Percentiles rank a stretch among this genome's conserved stretches.
Conservation (phyloP, 2,797 vertebrate species). For the Xenentodon cancila region DNA sequence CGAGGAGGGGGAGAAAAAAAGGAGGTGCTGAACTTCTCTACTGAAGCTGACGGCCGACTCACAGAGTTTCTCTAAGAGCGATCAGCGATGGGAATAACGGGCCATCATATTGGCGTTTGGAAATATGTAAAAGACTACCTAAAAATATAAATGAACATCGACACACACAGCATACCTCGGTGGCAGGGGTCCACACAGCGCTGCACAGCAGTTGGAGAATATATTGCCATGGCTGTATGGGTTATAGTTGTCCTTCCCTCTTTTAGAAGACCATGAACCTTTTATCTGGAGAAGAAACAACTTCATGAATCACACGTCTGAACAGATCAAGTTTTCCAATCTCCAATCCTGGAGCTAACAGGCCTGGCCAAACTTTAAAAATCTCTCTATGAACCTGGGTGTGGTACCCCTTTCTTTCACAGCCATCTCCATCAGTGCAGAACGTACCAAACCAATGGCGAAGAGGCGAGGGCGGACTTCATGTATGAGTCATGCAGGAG, state of each 20-base stretch:
- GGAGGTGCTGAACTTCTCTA: conserved; percentile 16
- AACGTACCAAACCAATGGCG: too few species aligned
- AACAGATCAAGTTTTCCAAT: background rate
- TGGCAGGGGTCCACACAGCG: conserved; percentile 94
- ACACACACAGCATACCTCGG: conserved; percentile 84
- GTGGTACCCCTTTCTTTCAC: too few species aligned
- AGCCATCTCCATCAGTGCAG: too few species aligned
- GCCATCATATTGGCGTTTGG: conserved; percentile 19
- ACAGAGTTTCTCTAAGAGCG: conserved; percentile 13
- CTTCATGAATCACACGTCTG: conserved; percentile 8
- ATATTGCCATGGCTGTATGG: conserved; percentile 98
- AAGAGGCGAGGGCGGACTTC: too few species aligned
- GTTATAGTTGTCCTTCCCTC: conserved; percentile 98
- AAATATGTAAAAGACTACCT: conserved; percentile 5
- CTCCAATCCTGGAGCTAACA: too few species aligned
- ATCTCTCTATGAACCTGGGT: too few species aligned
- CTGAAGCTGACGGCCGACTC: conserved; percentile 2
- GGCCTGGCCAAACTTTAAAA: too few species aligned
- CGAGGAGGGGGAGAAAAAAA: background rate
- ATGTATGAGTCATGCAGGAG: too few species aligned
- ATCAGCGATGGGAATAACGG: background rate
- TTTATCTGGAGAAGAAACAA: conserved; percentile 89
- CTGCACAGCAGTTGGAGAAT: conserved; percentile 95
- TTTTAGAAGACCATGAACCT: conserved; percentile 98
- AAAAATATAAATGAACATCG: conserved; percentile 13